Percentiles rank a stretch among this genome's conserved stretches.
phyloP scores from a whole-genome alignment of 1,140 invertebrate species.

The Mesaphorura yosii region DNA sequence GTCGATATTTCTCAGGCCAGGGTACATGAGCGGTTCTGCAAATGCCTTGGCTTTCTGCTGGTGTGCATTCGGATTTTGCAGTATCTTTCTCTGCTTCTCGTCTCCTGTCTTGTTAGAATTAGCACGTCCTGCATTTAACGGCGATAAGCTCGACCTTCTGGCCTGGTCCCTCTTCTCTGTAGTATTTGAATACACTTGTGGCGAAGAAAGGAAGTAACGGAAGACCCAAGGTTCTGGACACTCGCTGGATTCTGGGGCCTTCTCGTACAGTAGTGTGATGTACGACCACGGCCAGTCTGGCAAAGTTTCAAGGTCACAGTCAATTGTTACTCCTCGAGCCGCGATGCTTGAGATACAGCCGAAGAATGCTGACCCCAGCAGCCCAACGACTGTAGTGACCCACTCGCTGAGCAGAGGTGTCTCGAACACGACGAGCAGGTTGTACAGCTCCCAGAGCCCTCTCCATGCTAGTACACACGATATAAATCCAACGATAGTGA shows the following conservation, averaged over 20 bases:
- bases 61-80: too few species aligned
- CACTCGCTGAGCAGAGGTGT: slow-evolving; percentile 14
- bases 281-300: not conserved
- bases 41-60: too few species aligned
- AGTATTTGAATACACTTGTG: too few species aligned
- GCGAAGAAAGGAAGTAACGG: too few species aligned
- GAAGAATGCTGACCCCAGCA: slow-evolving; percentile 15
- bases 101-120: too few species aligned
- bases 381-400: slow-evolving; percentile 23
- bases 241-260: not conserved
- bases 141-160: too few species aligned
- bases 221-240: not conserved
- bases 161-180: too few species aligned
- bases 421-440: slow-evolving; percentile 39
- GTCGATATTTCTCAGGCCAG: too few species aligned
- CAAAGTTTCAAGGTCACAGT: slow-evolving; percentile 18
- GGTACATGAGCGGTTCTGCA: too few species aligned
- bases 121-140: too few species aligned
- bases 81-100: too few species aligned
- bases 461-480: slow-evolving; percentile 78
- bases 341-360: slow-evolving; percentile 23
- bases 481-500: slow-evolving; percentile 48
- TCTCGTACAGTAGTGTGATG: not conserved
- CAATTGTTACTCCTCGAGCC: slow-evolving; percentile 23
- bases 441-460: slow-evolving; percentile 65